Conservation (phyloP, 2,888 invertebrate genomes). For the Pandemis cinnamomeana region DNA sequence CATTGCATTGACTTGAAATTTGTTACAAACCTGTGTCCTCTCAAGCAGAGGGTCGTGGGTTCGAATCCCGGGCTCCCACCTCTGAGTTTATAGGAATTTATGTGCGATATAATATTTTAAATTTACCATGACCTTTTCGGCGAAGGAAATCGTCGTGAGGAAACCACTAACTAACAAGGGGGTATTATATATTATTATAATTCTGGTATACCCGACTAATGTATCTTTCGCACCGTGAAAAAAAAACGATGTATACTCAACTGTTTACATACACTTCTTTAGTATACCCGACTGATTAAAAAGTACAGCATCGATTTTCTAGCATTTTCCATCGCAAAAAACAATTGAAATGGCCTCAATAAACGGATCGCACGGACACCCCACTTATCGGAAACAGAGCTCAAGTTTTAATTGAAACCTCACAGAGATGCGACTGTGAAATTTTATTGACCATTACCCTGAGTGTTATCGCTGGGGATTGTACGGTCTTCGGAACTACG, state of each 20-base stretch:
- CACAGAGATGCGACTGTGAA: conserved; percentile 42
- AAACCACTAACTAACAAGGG: too few species aligned
- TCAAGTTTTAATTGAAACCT: conserved; percentile 45
- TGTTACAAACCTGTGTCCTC: too few species aligned
- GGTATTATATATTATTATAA: too few species aligned
- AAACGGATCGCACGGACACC: conserved; percentile 18
- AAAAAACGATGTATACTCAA: neutral
- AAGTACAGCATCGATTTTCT: neutral
- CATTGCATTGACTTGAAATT: too few species aligned
- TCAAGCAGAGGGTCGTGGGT: too few species aligned
- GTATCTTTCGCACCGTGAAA: neutral
- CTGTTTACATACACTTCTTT: neutral
- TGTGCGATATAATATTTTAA: too few species aligned
- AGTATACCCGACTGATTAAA: neutral
- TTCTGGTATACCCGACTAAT: neutral
- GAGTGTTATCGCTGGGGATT: conserved; percentile 39
- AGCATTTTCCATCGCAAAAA: neutral
- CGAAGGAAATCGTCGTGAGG: too few species aligned
- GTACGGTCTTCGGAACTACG: conserved; percentile 21
- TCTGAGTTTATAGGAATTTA: too few species aligned
- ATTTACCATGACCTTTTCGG: too few species aligned
- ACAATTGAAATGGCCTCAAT: conserved; percentile 17
- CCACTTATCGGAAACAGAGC: conserved; percentile 38
- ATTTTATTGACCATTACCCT: conserved; percentile 42
- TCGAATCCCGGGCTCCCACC: too few species aligned